Base-by-base conservation (phyloP, 2,888 invertebrate species). In the Ypsolopha scabrella region DNA sequence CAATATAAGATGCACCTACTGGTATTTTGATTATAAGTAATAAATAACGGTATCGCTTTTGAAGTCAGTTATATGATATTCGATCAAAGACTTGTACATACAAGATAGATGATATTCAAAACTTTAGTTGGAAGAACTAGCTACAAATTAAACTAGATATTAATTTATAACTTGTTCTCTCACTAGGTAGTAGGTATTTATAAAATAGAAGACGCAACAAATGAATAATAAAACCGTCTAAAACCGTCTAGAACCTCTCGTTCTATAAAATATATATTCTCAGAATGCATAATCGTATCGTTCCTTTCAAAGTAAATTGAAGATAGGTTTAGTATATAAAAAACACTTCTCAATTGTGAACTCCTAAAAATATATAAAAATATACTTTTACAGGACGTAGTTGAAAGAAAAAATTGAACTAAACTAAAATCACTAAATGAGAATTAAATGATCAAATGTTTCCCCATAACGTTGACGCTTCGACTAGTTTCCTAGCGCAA, bases 181-280 rank as follows among this genome's bases (percentile, higher is more conserved):
- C 24, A 24, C 24, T 24, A 24, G 4, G 24, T 24, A n/a, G n/a
- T n/a, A n/a, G n/a, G 24, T 24, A 4, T 24, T 2, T 24, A 51
- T 45, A 67, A 72, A 67, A 73, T 72, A 74, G 77, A 74, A 63
- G 76, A 83, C 81, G 82, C 75, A 85, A 86, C 83, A 86, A 85
- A 80, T 85, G 85, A 75, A 85, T 82, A 85, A 85, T 83, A 85
- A 86, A 86, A 85, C 82, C 65, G 66, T 61, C 66, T 62, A 59
- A 62, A 60, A 61, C 58, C n/a, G n/a, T n/a, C n/a, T n/a, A n/a
- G 58, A 63, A 64, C 53, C 51, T 54, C 46, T 51, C 67, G 52
- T 64, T 57, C 63, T 57, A 61, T 63, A 62, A 62, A 60, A 63
- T 62, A 64, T 61, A 58, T 55, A 51, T 48, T 58, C 67, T 70